Percentiles rank a stretch among this genome's conserved stretches.
Evolutionary conservation across 2,797 vertebrate species (phyloP).

Genomic region (Scarus forsteni): DNA sequence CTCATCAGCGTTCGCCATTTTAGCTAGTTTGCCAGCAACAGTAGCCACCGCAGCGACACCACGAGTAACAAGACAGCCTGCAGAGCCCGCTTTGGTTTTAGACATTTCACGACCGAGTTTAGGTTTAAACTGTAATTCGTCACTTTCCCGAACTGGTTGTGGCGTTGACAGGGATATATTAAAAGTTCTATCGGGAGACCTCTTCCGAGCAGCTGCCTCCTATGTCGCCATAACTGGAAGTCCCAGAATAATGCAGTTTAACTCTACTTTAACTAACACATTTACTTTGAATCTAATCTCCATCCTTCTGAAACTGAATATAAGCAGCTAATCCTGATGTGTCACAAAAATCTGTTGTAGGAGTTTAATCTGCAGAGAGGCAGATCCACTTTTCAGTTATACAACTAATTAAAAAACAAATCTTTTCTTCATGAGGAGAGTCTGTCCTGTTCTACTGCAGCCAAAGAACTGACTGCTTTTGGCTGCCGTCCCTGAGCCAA

Average conservation of each 20-base stretch:
- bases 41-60: too few species aligned
- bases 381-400: slow-evolving; percentile 39
- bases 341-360: slow-evolving; percentile 31
- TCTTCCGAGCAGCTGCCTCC: too few species aligned
- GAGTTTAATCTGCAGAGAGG: slow-evolving; percentile 28
- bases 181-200: too few species aligned
- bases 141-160: too few species aligned
- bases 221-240: too few species aligned
- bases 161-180: too few species aligned
- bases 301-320: neutral
- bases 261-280: neutral
- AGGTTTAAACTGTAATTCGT: too few species aligned
- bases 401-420: slow-evolving; percentile 71
- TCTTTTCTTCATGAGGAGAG: slow-evolving; percentile 45
- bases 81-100: too few species aligned
- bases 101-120: too few species aligned
- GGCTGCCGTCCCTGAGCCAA: slow-evolving; percentile 62
- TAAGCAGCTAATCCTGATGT: neutral
- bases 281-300: neutral
- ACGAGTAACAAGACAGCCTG: too few species aligned
- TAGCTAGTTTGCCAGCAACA: too few species aligned
- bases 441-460: slow-evolving; percentile 43
- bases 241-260: neutral
- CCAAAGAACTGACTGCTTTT: slow-evolving; percentile 61
- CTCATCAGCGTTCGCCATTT: too few species aligned